Evolutionary conservation across 2,113 vertebrate genomes (phyloP).

Genomic region (Arizona elegans): DNA sequence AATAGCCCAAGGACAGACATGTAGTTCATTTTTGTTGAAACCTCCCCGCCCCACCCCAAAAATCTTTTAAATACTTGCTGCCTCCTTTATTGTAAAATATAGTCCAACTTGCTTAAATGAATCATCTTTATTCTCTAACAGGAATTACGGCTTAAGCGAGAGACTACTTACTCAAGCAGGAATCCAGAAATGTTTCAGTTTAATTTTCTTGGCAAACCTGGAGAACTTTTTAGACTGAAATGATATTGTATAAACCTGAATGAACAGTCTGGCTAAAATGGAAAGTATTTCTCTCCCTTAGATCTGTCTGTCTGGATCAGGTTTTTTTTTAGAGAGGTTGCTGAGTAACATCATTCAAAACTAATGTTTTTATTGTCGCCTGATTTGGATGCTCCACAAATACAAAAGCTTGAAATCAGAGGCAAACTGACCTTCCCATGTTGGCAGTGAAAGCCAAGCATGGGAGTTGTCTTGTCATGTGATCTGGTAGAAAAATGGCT

Average conservation of each 20-base stretch:
- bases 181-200: slow-evolving; percentile 65
- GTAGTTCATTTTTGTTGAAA: neutral
- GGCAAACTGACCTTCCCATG: neutral
- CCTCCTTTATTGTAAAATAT: neutral
- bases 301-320: slow-evolving; percentile 59
- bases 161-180: slow-evolving; percentile 52
- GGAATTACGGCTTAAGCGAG: slow-evolving; percentile 38
- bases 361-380: neutral
- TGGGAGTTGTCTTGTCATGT: neutral
- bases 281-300: slow-evolving; percentile 50
- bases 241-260: slow-evolving; percentile 66
- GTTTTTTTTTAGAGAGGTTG: slow-evolving; percentile 48
- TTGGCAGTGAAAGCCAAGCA: neutral
- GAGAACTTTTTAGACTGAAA: slow-evolving; percentile 68
- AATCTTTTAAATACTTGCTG: neutral
- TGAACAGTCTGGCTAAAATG: slow-evolving; percentile 56
- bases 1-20: neutral
- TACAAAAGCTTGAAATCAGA: neutral
- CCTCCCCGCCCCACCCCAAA: too few relatives aligned
- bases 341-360: slow-evolving; percentile 27
- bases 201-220: slow-evolving; percentile 68
- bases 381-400: slow-evolving; percentile 26
- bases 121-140: slow-evolving; percentile 23
- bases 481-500: neutral
- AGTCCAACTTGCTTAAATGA: slow-evolving; percentile 24